Conservation (phyloP, 2,888 invertebrate genomes). For the Leptarthrus brevirostris region DNA sequence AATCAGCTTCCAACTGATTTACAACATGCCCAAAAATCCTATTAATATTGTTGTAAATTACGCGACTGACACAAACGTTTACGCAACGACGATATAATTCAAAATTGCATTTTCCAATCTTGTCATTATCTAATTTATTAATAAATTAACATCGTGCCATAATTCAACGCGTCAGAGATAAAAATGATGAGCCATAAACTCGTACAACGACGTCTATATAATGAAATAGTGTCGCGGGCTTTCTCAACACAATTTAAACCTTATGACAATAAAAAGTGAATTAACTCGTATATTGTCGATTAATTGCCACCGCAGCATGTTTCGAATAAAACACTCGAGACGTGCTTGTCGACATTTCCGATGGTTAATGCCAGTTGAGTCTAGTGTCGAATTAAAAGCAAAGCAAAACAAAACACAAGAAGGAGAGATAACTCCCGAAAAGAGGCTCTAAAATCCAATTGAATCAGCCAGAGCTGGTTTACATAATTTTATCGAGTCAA, state of each 20-base stretch:
- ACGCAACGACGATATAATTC: too few relatives aligned
- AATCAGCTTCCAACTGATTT: too few relatives aligned
- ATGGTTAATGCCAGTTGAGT: neutral
- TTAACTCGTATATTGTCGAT: constrained; percentile 9
- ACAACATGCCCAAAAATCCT: too few relatives aligned
- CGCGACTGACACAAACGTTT: too few relatives aligned
- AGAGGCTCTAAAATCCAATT: neutral
- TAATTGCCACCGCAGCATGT: constrained; percentile 9
- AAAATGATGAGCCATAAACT: neutral
- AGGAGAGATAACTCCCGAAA: neutral
- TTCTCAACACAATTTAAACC: constrained; percentile 7
- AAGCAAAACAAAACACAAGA: neutral
- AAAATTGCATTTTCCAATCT: too few relatives aligned
- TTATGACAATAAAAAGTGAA: constrained; percentile 13
- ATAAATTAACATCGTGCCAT: too few relatives aligned
- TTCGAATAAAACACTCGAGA: neutral
- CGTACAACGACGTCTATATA: neutral
- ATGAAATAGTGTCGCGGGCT: neutral
- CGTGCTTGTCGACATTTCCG: neutral
- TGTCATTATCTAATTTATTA: too few relatives aligned
- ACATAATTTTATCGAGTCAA: constrained; percentile 31
- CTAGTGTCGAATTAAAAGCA: neutral
- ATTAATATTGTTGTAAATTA: too few relatives aligned
- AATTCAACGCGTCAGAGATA: neutral
- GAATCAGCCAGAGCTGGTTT: neutral